phyloP scores from a whole-genome alignment of 1,140 invertebrate species.

The Papilio dardanus region DNA sequence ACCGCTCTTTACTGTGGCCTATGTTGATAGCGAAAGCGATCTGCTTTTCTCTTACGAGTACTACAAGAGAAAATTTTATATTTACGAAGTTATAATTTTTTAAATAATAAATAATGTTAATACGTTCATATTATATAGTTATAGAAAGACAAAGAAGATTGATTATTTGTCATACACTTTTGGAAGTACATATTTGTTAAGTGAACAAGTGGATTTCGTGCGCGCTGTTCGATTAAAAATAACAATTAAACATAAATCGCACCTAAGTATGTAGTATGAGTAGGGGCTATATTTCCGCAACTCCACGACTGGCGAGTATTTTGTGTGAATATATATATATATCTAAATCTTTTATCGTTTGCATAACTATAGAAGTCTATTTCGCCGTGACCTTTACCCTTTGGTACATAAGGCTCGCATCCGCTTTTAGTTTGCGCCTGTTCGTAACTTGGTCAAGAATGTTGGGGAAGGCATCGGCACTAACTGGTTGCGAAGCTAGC shows the following conservation, averaged over 20 bases:
- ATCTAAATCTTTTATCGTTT: background rate
- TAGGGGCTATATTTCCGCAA: no score
- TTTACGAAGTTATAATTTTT: background rate
- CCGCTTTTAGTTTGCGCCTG: conserved; percentile 19
- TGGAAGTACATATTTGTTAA: no score
- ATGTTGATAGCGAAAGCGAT: background rate
- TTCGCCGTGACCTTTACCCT: background rate
- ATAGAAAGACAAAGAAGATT: no score
- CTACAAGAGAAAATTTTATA: background rate
- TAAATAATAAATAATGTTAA: background rate
- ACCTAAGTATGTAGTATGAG: no score
- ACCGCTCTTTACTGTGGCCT: conserved; percentile 11
- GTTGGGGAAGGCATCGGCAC: conserved; percentile 14
- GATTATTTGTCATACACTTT: no score
- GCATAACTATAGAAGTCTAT: no score
- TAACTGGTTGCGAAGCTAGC: conserved; percentile 18
- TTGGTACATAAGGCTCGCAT: background rate
- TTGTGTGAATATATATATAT: background rate
- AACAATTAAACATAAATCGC: no score
- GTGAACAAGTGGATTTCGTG: no score
- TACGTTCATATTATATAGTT: no score
- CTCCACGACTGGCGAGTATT: no score
- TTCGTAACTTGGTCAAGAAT: conserved; percentile 38
- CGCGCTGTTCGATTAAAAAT: no score
- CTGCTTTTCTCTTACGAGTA: background rate